Percentiles rank a stretch among this genome's conserved stretches.
Evolutionary conservation across 2,797 vertebrate species (phyloP).

Genomic region (Onychomys torridus): DNA sequence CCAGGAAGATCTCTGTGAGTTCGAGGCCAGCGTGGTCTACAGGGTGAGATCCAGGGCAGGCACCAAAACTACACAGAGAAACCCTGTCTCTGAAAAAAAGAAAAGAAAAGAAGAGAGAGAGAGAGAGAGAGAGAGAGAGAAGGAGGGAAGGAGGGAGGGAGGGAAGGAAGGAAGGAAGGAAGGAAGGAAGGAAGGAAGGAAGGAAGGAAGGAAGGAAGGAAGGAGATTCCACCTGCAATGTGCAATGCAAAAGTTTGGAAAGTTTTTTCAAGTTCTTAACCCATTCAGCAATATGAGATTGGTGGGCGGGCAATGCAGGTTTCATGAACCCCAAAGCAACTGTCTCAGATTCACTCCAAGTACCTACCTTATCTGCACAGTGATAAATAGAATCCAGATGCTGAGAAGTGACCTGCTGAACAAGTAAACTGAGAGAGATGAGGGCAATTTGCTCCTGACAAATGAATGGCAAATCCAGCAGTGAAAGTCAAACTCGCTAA

Average conservation of each 20-base stretch:
- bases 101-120: too few species aligned
- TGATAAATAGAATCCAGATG: not conserved
- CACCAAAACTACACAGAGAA: too few species aligned
- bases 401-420: not conserved
- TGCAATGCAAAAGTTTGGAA: not conserved
- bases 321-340: not conserved
- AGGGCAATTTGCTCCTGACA: not conserved
- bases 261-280: not conserved
- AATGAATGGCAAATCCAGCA: not conserved
- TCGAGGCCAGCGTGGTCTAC: too few species aligned
- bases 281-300: not conserved
- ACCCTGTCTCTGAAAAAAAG: too few species aligned
- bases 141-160: too few species aligned
- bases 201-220: too few species aligned
- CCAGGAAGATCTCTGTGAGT: too few species aligned
- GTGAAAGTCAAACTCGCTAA: not conserved
- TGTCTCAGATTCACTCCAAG: not conserved
- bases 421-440: not conserved
- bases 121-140: too few species aligned
- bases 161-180: too few species aligned
- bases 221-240: not conserved
- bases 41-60: too few species aligned
- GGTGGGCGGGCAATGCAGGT: fast-evolving
- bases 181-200: too few species aligned
- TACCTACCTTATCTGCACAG: not conserved